Evolutionary conservation across 2,888 invertebrate genomes (phyloP), one percentile per base, ranked within the genome.

Genomic region (Trachelus troglodyta): DNA sequence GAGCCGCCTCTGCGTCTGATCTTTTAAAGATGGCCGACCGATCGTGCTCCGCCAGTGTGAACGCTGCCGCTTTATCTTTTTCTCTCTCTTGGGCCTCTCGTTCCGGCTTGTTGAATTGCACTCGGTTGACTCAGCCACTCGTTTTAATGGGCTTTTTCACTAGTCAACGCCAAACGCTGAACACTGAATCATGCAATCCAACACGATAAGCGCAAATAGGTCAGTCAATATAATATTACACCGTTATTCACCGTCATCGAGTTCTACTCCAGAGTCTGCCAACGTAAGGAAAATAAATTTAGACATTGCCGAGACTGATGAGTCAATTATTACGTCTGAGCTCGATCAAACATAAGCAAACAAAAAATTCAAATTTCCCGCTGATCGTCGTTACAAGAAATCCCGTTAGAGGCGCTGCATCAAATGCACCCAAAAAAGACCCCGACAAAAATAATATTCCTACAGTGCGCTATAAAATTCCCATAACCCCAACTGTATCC

Each of bases 131-230:
- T 83, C 83, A 80, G 79, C 76, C 79, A 82, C 79, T 79, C 80
- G 78, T 79, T 83, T 83, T 80, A 80, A 82, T 77, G 79, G 74
- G 76, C 77, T 74, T 81, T 76, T 79, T 77, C 77, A 78, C 80
- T 80, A 78, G 79, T 82, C 82, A 80, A 83, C 83, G 77, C 81
- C 79, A 80, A 83, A 85, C 84, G 84, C 85, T 84, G 56, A 56
- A 56, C 56, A 80, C 81, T 85, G 86, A 87, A 84, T 87, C 87
- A 85, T 75, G 75, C 81, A 80, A 80, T 80, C 79, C 79, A 82
- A 82, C 77, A 80, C 83, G 82, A 83, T 84, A 80, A 77, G 80
- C 79, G 78, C 84, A 83, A 80, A 84, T 86, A 81, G 86, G 85
- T 84, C 86, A 82, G 37, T 69, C 79, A 71, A 79, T 76, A 74